phyloP scores from a whole-genome alignment of 1,140 invertebrate species.

The Hylyphantes graminicola region DNA sequence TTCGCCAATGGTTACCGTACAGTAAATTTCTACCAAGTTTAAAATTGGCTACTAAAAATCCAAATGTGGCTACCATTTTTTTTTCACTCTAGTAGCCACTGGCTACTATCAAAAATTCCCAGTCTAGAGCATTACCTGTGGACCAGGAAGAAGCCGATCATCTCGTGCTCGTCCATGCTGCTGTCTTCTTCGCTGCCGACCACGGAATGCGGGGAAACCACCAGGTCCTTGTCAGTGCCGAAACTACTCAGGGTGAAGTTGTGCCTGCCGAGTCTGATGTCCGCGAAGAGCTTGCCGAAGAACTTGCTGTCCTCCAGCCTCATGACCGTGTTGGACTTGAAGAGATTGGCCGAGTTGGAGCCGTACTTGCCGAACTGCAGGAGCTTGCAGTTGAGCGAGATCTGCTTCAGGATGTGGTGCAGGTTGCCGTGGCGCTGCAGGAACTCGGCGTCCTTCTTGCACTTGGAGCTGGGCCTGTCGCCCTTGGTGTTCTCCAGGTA shows the following conservation, averaged over 20 bases:
- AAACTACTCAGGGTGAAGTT: constrained; percentile 6
- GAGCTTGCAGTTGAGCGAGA: constrained; percentile 20
- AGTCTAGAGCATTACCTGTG: too few relatives aligned
- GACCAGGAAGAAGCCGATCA: constrained; percentile 9
- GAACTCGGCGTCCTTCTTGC: constrained; percentile 8
- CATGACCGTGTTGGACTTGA: neutral
- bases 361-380: constrained; percentile 7
- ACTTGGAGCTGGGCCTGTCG: neutral
- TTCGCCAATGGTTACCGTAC: too few relatives aligned
- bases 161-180: neutral
- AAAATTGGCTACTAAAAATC: too few relatives aligned
- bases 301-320: constrained; percentile 21
- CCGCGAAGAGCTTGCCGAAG: constrained; percentile 21
- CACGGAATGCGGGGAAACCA: neutral
- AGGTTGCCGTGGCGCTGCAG: constrained; percentile 7
- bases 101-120: too few relatives aligned
- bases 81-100: too few relatives aligned
- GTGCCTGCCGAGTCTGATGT: neutral
- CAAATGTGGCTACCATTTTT: too few relatives aligned
- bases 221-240: constrained; percentile 19
- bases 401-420: neutral
- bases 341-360: neutral
- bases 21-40: too few relatives aligned
- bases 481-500: constrained; percentile 1
- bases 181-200: neutral